Evolutionary conservation across 1,140 invertebrate species (phyloP), one percentile per base, ranked within the genome.

Genomic region (Lysiphlebus fabarum): DNA sequence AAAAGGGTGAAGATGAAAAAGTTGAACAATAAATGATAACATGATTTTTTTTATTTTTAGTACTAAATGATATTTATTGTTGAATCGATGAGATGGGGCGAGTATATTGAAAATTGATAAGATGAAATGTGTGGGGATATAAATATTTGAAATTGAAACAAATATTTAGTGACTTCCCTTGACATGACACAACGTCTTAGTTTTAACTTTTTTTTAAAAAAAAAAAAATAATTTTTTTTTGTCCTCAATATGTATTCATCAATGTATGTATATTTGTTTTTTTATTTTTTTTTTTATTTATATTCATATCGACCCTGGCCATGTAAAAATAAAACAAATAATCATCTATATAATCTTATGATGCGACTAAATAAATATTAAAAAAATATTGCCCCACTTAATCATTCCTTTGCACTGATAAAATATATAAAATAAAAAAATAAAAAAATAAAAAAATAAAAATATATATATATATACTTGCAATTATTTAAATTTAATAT

Each of bases 301-400:
- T 8, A 14, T 11, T 45, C 6, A 8, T 7, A 7, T 11, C 17
- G 11, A n/a, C 44, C 44, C 44, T 17, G 17, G 38, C 38, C 7
- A 11, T 53, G 33, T 41, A 41, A 17, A 8, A 17, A 41, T 7
- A 41, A 53, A 40, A 53, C 17, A 42, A 14, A 4, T 26, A n/a
- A 41, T 11, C 12, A 36, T 57, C 47, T 38, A 17, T 26, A 26
- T 48, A 54, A 57, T 56, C 47, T 53, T 45, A 26, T 53, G 57
- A 61, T 64, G 57, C 61, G 58, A 54, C 60, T 64, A 49, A 49
- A 53, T 50, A 61, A 63, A 62, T 62, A 59, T 48, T 51, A 26
- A 49, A 47, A 43, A 65, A 55, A 58, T 59, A 60, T 51, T 63
- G 44, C 53, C 56, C 62, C 61, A 58, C 56, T 65, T 64, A 57